Base-by-base conservation (phyloP, 2,113 vertebrate genomes). In the Odobenus rosmarus region DNA sequence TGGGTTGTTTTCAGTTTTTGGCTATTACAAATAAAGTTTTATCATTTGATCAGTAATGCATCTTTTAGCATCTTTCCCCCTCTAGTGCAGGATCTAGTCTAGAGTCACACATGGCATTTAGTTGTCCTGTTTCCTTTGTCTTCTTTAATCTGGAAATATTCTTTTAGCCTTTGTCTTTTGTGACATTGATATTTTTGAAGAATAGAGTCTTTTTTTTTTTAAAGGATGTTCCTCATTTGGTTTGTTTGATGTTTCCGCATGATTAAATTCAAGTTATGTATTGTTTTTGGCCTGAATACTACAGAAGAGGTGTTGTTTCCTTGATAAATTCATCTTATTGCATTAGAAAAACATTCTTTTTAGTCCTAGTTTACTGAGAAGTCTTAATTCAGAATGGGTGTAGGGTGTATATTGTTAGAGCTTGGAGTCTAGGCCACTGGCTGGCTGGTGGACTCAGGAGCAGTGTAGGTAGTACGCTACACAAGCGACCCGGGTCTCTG, bases 381-480 rank as follows among this genome's bases (percentile, higher is more conserved):
- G 16, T 51, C 79, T 84, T 84, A 84, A 36, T 61, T 92, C 46
- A 61, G 39, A 59, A 59, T n/a, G 31, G 15, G 67, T 74, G 53
- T 92, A 84, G 67, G 15, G 76, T 93, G 99, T 99, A 99, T 99
- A 98, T 98, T 97, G 84, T 99, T 99, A 99, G 99, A 99, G 95
- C 99, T 98, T 98, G 98, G 98, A 99, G 99, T 98, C 96, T 98
- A 97, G 97, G 98, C 99, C 95, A 28, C 67, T 98, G 98, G 98
- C 96, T 97, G 98, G 98, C 98, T 95, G 33, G 95, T 98, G 98
- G 99, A 98, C 99, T 98, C 97, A 79, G 71, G 97, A 99, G 99
- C 98, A 99, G 99, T 98, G 99, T 99, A 99, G 99, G 99, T 99
- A 87, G 98, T 99, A 99, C 99, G 99, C 99, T 80, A 99, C n/a